Evolutionary conservation across 1,140 invertebrate species (phyloP).

Genomic region (Sinella curviseta): DNA sequence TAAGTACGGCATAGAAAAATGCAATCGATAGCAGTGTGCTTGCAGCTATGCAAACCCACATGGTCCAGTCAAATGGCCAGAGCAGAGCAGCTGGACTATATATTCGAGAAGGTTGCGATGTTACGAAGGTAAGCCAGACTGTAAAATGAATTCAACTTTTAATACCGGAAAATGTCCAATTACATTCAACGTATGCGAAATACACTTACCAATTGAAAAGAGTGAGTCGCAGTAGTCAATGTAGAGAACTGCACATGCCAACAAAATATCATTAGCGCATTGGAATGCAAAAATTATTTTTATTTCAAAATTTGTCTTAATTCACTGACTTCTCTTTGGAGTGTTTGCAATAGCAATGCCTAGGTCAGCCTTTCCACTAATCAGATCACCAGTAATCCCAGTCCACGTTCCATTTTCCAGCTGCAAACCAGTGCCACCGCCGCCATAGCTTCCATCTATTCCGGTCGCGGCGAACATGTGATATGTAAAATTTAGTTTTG

Average conservation of each 20-base stretch:
- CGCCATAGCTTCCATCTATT: not conserved
- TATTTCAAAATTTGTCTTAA: not conserved
- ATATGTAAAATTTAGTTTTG: constrained; percentile 21
- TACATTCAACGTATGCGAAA: no score
- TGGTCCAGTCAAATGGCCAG: constrained; percentile 33
- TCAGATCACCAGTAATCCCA: constrained; percentile 1
- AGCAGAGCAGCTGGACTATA: constrained; percentile 14
- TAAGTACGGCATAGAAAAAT: constrained; percentile 5
- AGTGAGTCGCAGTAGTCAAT: constrained; percentile 12
- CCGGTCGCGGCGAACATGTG: not conserved
- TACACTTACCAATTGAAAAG: not conserved
- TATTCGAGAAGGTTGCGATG: not conserved
- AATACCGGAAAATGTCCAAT: no score
- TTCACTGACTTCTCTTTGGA: constrained; percentile 12
- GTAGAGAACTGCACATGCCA: not conserved
- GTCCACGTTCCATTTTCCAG: constrained; percentile 15
- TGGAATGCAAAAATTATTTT: no score
- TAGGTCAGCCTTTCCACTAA: not conserved
- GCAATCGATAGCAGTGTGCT: not conserved
- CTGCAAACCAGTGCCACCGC: constrained; percentile 13
- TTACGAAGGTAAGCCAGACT: not conserved
- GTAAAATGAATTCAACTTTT: no score
- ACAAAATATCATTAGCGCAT: not conserved
- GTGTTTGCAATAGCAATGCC: constrained; percentile 1
- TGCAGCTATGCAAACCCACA: constrained; percentile 27